Conservation (phyloP, 2,888 invertebrate species). For the Gryllus longicercus region DNA sequence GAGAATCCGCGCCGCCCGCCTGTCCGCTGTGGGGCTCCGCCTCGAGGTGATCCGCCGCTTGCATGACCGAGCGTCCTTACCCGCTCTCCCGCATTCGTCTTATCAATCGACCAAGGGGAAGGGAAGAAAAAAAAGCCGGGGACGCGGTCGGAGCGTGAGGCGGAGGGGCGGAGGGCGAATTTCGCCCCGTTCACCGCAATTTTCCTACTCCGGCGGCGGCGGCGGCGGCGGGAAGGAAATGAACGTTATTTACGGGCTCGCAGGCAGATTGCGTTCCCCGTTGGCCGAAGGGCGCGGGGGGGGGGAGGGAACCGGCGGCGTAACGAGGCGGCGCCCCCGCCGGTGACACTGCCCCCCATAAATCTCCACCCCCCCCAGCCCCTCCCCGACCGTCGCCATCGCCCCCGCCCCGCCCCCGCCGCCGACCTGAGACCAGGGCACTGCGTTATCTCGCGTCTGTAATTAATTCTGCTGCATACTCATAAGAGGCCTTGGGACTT, state of each 20-base stretch:
- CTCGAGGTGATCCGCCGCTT: too few relatives aligned
- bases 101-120: too few relatives aligned
- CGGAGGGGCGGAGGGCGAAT: background rate
- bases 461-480: too few relatives aligned
- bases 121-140: too few relatives aligned
- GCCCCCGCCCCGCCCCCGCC: background rate
- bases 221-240: background rate
- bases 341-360: background rate
- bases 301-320: background rate
- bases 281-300: background rate
- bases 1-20: too few relatives aligned
- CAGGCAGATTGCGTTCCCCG: slow-evolving; percentile 2
- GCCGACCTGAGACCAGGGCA: background rate
- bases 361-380: background rate
- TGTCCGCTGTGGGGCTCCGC: too few relatives aligned
- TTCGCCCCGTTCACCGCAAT: slow-evolving; percentile 4
- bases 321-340: background rate
- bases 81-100: too few relatives aligned
- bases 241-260: slow-evolving; percentile 4
- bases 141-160: too few relatives aligned
- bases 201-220: background rate
- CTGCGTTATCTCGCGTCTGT: too few relatives aligned
- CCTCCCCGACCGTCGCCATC: background rate
- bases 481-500: too few relatives aligned
- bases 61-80: too few relatives aligned